phyloP scores from a whole-genome alignment of 2,888 invertebrate genomes.

The Lagria hirta region DNA sequence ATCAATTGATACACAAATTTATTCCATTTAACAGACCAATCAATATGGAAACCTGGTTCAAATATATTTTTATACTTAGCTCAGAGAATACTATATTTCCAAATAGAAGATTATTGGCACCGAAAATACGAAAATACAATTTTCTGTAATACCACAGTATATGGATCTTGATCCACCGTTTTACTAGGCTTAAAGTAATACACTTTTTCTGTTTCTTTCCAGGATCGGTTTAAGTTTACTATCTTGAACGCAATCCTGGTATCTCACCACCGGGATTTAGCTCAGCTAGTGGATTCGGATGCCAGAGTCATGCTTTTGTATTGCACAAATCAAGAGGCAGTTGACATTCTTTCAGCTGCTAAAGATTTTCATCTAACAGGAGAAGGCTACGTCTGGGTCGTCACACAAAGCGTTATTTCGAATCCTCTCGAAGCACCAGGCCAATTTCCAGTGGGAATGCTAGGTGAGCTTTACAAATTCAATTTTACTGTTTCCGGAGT shows the following conservation, averaged over 20 bases:
- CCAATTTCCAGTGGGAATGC: slow-evolving; percentile 89
- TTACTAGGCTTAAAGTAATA: not conserved
- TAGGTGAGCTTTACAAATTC: slow-evolving; percentile 68
- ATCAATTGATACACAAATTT: too few relatives aligned
- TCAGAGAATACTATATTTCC: too few relatives aligned
- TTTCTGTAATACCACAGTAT: too few relatives aligned
- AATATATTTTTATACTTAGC: too few relatives aligned
- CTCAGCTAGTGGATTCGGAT: slow-evolving; percentile 83
- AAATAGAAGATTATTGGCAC: too few relatives aligned
- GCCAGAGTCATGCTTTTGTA: slow-evolving; percentile 91
- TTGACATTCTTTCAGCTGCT: slow-evolving; percentile 76
- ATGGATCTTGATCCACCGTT: not conserved
- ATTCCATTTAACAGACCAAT: too few relatives aligned
- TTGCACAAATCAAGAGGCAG: slow-evolving; percentile 85
- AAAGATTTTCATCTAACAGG: slow-evolving; percentile 77
- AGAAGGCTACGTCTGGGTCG: slow-evolving; percentile 96
- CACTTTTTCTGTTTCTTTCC: too few relatives aligned
- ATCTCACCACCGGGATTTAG: slow-evolving; percentile 74
- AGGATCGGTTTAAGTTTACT: slow-evolving; percentile 74
- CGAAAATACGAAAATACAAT: too few relatives aligned
- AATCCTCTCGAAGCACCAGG: slow-evolving; percentile 72
- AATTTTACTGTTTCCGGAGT: too few relatives aligned
- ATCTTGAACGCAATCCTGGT: slow-evolving; percentile 85
- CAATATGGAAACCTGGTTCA: too few relatives aligned
- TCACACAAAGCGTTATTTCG: slow-evolving; percentile 90